Percentiles rank a stretch among this genome's conserved stretches.
Evolutionary conservation across 2,797 vertebrate genomes (phyloP).

Genomic region (Mormyrops boulengeri): DNA sequence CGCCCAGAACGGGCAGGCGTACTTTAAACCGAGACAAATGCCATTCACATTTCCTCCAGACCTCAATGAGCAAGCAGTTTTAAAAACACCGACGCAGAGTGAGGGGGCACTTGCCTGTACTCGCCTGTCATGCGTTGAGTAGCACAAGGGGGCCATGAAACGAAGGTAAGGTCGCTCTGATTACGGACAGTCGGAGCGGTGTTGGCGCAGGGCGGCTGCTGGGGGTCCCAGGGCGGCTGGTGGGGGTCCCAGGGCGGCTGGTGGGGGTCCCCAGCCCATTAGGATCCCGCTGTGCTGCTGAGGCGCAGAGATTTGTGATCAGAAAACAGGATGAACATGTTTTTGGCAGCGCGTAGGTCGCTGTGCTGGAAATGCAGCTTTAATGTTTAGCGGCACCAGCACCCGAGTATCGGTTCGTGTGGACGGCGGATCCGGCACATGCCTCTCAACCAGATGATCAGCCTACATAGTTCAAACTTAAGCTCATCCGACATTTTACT

Average conservation of each 20-base stretch:
- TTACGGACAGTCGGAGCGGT: neutral
- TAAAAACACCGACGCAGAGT: neutral
- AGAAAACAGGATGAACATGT: neutral
- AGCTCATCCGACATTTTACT: conserved; percentile 2
- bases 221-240: too few species aligned
- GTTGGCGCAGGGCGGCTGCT: neutral
- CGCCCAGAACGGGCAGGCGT: neutral
- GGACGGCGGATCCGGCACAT: neutral
- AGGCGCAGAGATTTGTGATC: neutral
- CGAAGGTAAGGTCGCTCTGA: conserved; percentile 8
- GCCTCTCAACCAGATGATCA: neutral
- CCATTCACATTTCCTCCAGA: conserved; percentile 8
- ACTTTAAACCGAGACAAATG: conserved; percentile 3
- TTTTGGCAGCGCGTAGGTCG: neutral
- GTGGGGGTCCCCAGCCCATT: neutral
- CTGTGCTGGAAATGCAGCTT: neutral
- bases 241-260: too few species aligned
- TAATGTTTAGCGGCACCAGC: neutral
- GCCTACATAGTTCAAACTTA: neutral
- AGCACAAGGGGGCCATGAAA: conserved; percentile 16
- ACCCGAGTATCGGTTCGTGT: neutral
- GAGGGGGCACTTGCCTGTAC: neutral
- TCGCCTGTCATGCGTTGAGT: conserved; percentile 15
- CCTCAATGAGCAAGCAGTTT: conserved; percentile 19
- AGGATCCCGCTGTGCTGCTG: neutral